Conservation (phyloP, 2,113 vertebrate genomes). For the Maccullochella peelii region DNA sequence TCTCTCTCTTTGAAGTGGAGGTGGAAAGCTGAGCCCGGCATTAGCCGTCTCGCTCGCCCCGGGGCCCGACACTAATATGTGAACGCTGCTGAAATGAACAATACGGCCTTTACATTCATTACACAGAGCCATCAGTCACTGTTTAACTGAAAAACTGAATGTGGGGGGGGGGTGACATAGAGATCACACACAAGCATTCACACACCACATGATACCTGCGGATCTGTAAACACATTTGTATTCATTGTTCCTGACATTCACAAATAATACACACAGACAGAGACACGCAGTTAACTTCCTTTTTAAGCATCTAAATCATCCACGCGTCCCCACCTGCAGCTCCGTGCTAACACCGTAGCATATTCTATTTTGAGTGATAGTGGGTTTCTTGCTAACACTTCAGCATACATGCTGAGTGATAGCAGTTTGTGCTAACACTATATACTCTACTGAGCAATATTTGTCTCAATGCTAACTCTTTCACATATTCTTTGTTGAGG, state of each 20-base stretch:
- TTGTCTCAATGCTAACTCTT: too few relatives aligned
- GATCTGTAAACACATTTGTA: conserved; percentile 43
- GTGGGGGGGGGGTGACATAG: conserved; percentile 20
- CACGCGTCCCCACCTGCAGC: conserved; percentile 5
- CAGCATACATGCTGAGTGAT: too few relatives aligned
- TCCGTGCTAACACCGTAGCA: neutral
- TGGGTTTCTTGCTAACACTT: neutral
- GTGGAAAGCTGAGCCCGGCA: conserved; percentile 72
- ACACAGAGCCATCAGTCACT: conserved; percentile 75
- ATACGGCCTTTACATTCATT: conserved; percentile 75
- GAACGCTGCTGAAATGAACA: conserved; percentile 69
- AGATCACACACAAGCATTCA: conserved; percentile 53
- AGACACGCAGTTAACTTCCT: neutral
- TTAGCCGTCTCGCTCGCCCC: conserved; percentile 58
- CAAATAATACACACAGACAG: conserved; percentile 16
- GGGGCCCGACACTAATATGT: conserved; percentile 72
- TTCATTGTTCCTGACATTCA: conserved; percentile 40
- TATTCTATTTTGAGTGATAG: accelerated
- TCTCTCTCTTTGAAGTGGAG: conserved; percentile 68
- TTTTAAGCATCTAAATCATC: neutral
- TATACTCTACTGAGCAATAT: too few relatives aligned
- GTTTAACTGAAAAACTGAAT: conserved; percentile 36
- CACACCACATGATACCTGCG: conserved; percentile 60
- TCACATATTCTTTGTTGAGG: too few relatives aligned
- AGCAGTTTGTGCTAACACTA: too few relatives aligned